These are phyloP conservation scores for Synanthedon myopaeformis DNA, from an alignment of 2,888 invertebrate species.

Conservation along the genomic window DNA sequence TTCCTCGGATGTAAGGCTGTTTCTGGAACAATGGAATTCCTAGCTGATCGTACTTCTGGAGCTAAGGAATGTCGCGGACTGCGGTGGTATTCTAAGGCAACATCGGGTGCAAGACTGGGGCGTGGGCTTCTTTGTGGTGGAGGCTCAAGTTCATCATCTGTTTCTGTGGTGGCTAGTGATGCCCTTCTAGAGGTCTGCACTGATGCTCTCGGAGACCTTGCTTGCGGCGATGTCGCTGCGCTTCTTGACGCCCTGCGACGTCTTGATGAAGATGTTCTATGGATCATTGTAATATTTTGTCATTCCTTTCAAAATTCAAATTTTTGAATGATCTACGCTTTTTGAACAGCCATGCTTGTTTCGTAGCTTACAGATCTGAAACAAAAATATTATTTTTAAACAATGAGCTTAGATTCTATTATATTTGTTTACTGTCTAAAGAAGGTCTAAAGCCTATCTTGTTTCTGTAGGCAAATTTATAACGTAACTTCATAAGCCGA, in stretches of 20 bases:
- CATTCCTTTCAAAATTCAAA: neutral
- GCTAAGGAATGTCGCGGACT: slow-evolving; percentile 70
- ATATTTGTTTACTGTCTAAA: neutral
- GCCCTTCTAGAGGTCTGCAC: slow-evolving; percentile 64
- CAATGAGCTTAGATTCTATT: neutral
- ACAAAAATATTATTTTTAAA: neutral
- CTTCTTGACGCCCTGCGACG: slow-evolving; percentile 76
- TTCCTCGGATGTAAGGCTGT: slow-evolving; percentile 65
- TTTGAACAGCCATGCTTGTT: neutral
- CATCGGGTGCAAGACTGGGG: slow-evolving; percentile 71
- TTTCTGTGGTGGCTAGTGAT: slow-evolving; percentile 73
- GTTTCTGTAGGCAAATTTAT: slow-evolving; percentile 12
- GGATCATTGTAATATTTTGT: slow-evolving; percentile 64
- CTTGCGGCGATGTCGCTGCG: slow-evolving; percentile 74
- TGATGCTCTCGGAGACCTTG: slow-evolving; percentile 61
- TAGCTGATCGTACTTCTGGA: slow-evolving; percentile 69
- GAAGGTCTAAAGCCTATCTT: neutral
- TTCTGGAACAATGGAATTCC: slow-evolving; percentile 75
- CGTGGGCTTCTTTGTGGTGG: slow-evolving; percentile 62
- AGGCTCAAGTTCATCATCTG: slow-evolving; percentile 68
- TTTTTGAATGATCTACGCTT: neutral
- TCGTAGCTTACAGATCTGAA: neutral
- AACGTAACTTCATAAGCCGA: slow-evolving; percentile 21
- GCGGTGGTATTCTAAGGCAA: slow-evolving; percentile 63
- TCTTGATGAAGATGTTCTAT: slow-evolving; percentile 74